Evolutionary conservation across 64 coral and sea anemone genomes (phyloP).

Genomic region (Pachyseris speciosa): DNA sequence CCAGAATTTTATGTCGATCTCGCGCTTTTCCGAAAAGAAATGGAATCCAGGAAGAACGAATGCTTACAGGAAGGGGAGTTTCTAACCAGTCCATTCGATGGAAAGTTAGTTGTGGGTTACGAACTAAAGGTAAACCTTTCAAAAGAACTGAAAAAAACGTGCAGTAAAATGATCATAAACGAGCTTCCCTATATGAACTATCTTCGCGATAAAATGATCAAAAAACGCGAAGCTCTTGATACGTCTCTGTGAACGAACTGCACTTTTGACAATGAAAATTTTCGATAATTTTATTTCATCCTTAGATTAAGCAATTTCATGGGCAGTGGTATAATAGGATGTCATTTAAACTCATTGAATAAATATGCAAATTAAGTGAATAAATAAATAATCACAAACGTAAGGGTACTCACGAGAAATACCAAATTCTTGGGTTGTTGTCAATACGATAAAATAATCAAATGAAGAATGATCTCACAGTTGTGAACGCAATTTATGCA

Average conservation of each 20-base stretch:
- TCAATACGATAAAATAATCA: too few relatives aligned
- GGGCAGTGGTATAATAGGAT: too few relatives aligned
- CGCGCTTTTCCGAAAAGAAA: constrained; percentile 26
- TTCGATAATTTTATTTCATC: too few relatives aligned
- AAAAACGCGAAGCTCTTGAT: not conserved
- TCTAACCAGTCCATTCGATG: not conserved
- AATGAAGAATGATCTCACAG: too few relatives aligned
- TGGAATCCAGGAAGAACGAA: not conserved
- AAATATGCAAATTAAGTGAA: too few relatives aligned
- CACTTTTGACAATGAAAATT: not conserved
- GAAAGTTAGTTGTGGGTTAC: not conserved
- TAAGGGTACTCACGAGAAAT: too few relatives aligned
- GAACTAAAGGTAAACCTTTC: not conserved
- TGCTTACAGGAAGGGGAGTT: constrained; percentile 1
- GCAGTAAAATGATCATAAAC: not conserved
- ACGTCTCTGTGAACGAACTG: not conserved
- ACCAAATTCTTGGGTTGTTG: too few relatives aligned
- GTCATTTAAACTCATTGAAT: too few relatives aligned
- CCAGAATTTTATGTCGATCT: constrained; percentile 47
- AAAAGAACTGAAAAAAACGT: not conserved
- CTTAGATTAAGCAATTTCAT: too few relatives aligned
- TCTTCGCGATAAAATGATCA: not conserved
- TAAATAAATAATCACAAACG: too few relatives aligned
- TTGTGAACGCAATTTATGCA: too few relatives aligned
- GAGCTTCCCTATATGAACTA: not conserved